Percentiles rank a stretch among this genome's conserved stretches.
phyloP scores from a whole-genome alignment of 2,888 invertebrate species.

The Muschampia plurimacula region DNA sequence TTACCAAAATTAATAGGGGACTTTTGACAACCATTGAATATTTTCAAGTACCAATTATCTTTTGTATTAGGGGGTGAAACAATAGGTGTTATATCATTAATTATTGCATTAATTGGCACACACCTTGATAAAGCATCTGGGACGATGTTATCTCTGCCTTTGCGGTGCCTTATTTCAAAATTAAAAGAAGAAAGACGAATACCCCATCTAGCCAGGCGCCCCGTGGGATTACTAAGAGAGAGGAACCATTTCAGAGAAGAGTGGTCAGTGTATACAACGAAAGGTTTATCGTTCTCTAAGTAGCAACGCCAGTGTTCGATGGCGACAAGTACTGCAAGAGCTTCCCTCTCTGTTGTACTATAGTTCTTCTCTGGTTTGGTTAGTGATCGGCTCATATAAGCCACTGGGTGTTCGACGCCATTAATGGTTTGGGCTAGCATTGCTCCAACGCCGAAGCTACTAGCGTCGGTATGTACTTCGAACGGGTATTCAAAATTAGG shows the following conservation, averaged over 20 bases:
- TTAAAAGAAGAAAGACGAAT: conserved; percentile 44
- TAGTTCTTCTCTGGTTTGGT: conserved; percentile 40
- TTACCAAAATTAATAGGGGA: conserved; percentile 43
- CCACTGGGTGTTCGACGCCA: not conserved
- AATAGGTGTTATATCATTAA: not conserved
- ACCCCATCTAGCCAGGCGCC: conserved; percentile 48
- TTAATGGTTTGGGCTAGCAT: not conserved
- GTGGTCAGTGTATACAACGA: conserved; percentile 41
- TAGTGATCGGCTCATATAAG: not conserved
- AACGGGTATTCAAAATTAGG: conserved; percentile 37
- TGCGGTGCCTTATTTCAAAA: conserved; percentile 38
- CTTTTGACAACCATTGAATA: conserved; percentile 39
- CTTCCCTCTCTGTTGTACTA: conserved; percentile 41
- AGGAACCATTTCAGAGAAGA: conserved; percentile 41
- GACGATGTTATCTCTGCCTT: not conserved
- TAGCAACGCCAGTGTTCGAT: conserved; percentile 34
- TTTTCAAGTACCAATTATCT: conserved; percentile 44
- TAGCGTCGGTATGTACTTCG: conserved; percentile 48
- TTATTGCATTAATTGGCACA: too few relatives aligned
- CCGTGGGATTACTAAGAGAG: conserved; percentile 40
- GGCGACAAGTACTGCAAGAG: conserved; percentile 40
- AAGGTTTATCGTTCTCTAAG: conserved; percentile 13
- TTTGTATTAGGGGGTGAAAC: not conserved
- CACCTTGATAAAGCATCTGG: not conserved
- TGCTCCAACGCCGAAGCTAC: conserved; percentile 9